Evolutionary conservation across 1,140 invertebrate genomes (phyloP), one percentile per base, ranked within the genome.

Genomic region (Meloidogyne exigua): DNA sequence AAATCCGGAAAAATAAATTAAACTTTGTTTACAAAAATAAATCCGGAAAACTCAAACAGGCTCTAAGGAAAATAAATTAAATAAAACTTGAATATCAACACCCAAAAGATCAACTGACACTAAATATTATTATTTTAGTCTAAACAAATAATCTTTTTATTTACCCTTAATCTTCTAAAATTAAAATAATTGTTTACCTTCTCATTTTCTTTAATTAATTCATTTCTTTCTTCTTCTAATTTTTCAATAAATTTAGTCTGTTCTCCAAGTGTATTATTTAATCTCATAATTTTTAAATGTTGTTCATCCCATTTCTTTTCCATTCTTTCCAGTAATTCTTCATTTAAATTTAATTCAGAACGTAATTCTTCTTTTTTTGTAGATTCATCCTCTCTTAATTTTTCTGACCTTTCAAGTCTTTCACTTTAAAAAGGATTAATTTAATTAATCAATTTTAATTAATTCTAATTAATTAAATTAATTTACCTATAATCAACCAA

Each of bases 281-380:
- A 77, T 68, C 79, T 77, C 84, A 84, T 80, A 36, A 84, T 79
- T 79, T 85, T 85, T 18, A 76, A 62, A 39, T 85, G 83, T 62
- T 85, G 83, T n/a, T 85, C 83, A 72, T 84, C 82, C 72, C 84
- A 85, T 57, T 81, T 84, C 65, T 71, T 77, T 67, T 85, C 82
- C 80, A 85, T 77, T n/a, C 80, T 23, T 72, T 75, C 78, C 23
- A 85, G 63, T 15, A 85, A 70, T 21, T 85, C 82, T 62, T 85
- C 83, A 74, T 81, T 84, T n/a, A 81, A 74, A 28, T 81, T 72
- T 64, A 84, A 74, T 71, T 84, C 83, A 28, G 26, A 26, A 49
- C 75, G 72, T 18, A 85, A 76, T 49, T 81, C 84, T 49, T 28
- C 42, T 21, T 72, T 67, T 67, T 81, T 69, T 21, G 32, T 42